Percentiles rank a stretch among this genome's conserved stretches.
Evolutionary conservation across 2,888 invertebrate species (phyloP).

Genomic region (Oxyteleia sp.): DNA sequence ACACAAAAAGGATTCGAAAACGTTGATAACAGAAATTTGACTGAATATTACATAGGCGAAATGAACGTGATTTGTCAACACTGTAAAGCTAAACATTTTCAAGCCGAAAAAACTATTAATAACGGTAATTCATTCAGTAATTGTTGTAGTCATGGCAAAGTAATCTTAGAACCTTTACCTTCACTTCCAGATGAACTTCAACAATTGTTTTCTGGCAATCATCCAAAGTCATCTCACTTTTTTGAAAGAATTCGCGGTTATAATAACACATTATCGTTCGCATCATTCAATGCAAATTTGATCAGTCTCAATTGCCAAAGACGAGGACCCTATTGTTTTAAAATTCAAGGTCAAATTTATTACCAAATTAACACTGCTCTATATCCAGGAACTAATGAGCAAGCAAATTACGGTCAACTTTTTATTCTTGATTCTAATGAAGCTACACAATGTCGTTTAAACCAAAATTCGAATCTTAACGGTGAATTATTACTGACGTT

Average conservation of each 20-base stretch:
- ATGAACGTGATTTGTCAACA: constrained; percentile 36
- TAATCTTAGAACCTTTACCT: constrained; percentile 8
- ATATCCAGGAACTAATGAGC: background rate
- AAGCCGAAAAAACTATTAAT: constrained; percentile 64
- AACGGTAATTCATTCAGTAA: constrained; percentile 34
- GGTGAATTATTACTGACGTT: background rate
- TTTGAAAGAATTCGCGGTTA: constrained; percentile 8
- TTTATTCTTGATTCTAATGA: constrained; percentile 10
- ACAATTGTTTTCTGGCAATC: constrained; percentile 7
- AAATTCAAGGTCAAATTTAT: background rate
- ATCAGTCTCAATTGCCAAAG: background rate
- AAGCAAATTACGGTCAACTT: constrained; percentile 1
- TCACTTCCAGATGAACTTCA: background rate
- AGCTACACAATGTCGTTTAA: background rate
- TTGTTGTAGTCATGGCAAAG: constrained; percentile 59
- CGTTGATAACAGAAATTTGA: background rate
- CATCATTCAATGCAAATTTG: constrained; percentile 9
- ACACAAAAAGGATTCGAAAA: background rate
- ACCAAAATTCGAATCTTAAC: constrained; percentile 2
- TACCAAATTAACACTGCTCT: background rate
- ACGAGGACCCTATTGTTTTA: constrained; percentile 3
- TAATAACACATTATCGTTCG: constrained; percentile 20
- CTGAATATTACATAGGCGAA: constrained; percentile 27
- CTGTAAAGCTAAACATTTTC: constrained; percentile 78
- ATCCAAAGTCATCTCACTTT: constrained; percentile 1